Conservation (phyloP, 2,113 vertebrate genomes). For the Pachypanchax playfairii region DNA sequence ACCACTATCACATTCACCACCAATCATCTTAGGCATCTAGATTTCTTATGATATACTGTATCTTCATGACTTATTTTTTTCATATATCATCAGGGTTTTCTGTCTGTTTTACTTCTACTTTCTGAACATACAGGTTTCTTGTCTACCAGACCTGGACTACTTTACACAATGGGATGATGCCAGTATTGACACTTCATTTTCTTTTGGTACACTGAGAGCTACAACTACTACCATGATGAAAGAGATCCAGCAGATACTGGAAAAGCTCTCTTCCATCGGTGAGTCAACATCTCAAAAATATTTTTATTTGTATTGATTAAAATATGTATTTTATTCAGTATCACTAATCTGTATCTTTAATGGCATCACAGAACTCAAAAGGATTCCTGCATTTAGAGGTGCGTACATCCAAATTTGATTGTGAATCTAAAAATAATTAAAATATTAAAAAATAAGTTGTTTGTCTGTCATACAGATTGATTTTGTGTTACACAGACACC, state of each 20-base stretch:
- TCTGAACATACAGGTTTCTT: constrained; percentile 19
- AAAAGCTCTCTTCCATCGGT: constrained; percentile 61
- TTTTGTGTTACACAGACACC: no score
- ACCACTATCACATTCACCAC: neutral
- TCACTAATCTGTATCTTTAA: neutral
- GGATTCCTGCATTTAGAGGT: constrained; percentile 49
- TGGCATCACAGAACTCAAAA: constrained; percentile 45
- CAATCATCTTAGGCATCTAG: neutral
- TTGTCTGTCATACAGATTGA: no score
- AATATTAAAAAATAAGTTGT: no score
- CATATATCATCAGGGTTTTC: neutral
- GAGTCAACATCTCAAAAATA: constrained; percentile 4
- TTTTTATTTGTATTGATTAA: neutral
- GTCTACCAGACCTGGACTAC: neutral
- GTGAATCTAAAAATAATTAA: no score
- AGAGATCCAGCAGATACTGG: constrained; percentile 46
- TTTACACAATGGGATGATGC: constrained; percentile 11
- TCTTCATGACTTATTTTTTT: neutral
- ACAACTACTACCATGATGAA: constrained; percentile 36
- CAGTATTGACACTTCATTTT: constrained; percentile 23
- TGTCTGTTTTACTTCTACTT: neutral
- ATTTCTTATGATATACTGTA: neutral
- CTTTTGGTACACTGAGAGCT: constrained; percentile 49
- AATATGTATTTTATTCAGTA: rapidly evolving
- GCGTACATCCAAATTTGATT: constrained; percentile 6